Evolutionary conservation across 2,888 invertebrate genomes (phyloP), one percentile per base, ranked within the genome.

Genomic region (Agonopterix arenella): DNA sequence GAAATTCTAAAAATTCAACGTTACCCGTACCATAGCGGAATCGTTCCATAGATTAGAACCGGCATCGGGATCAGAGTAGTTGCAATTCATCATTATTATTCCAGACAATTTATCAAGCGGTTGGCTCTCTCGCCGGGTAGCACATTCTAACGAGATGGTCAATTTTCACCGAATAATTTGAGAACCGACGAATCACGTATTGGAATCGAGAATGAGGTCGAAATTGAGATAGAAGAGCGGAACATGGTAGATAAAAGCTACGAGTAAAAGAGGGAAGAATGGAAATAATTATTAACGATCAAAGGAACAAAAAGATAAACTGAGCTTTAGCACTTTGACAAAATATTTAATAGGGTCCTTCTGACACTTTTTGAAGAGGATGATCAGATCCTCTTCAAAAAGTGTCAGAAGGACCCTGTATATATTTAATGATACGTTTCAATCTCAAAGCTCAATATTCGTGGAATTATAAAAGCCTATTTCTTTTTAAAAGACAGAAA

Each of bases 71-170:
- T 72, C 77, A 73, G 70, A 68, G 77, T 83, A 85, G 88, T 83
- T 85, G 88, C 88, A 88, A 89, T 89, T 86, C 86, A 89, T 89
- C 89, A 89, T 89, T 89, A 88, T 89, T 89, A 89, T 89, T 89
- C 89, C 89, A 84, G 86, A 85, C 89, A 86, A 89, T 89, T 89
- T 89, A 88, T 89, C 89, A 88, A 86, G 85, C 85, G 88, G 86
- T 86, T 85, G 84, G 89, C 82, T 83, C 83, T 83, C 79, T 72
- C 79, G 70, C 77, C 73, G 84, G 76, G 78, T 84, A 83, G 86
- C 85, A 84, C 85, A 84, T 84, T 84, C 88, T 89, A 89, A 89
- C 89, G 89, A 89, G 89, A 85, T 84, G 88, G 84, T 88, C 88
- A 86, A 89, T 89, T 89, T 88, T 86, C 89, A 85, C 83, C 83